A percentile compares a stretch with the other conserved stretches of the same genome.
These are phyloP conservation scores for Tinamus major DNA, from an alignment of 2,797 vertebrate species.

Conservation along the genomic window DNA sequence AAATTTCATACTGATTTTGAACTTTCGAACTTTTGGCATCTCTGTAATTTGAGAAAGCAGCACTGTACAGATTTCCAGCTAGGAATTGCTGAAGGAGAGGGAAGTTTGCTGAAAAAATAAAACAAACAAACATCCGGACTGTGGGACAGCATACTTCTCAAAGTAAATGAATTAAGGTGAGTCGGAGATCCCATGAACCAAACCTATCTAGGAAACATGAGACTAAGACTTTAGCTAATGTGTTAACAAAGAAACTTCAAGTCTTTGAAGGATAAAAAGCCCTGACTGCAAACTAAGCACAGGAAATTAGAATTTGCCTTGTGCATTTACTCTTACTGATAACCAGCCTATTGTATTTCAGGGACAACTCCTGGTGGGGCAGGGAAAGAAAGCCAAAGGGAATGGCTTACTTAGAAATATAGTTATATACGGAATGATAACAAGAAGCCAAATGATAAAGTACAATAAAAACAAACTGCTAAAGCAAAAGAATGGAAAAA, in stretches of 20 bases:
- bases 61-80: not conserved
- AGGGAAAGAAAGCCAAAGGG: not conserved
- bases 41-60: not conserved
- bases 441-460: not conserved
- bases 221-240: too few species aligned
- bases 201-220: not conserved
- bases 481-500: not conserved
- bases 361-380: not conserved
- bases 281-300: too few species aligned
- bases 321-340: not conserved
- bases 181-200: not conserved
- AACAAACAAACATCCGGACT: not conserved
- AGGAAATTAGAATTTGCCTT: not conserved
- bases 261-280: not conserved
- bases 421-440: not conserved
- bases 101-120: not conserved
- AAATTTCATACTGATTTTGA: not conserved
- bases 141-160: not conserved
- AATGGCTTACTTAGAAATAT: not conserved
- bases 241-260: not conserved
- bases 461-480: not conserved
- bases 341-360: not conserved
- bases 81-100: rapidly evolving
- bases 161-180: not conserved
- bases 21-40: not conserved